Evolutionary conservation across 2,797 vertebrate genomes (phyloP).

Genomic region (Acanthurus tractus): DNA sequence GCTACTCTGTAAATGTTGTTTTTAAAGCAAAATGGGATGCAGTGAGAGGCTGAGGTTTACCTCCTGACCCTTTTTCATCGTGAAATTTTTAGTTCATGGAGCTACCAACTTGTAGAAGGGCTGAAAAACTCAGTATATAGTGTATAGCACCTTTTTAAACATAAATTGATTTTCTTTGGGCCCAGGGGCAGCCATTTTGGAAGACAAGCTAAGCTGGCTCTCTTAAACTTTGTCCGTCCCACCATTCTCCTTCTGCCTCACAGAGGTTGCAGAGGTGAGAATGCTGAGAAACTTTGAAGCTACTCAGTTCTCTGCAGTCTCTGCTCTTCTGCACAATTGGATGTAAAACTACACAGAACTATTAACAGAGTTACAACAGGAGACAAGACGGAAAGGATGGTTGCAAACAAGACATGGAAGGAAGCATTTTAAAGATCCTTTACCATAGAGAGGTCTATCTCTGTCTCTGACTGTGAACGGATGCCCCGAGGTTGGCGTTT

Average conservation of each 20-base stretch:
- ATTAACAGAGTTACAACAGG: slow-evolving; percentile 40
- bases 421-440: slow-evolving; percentile 58
- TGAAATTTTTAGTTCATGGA: slow-evolving; percentile 29
- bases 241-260: slow-evolving; percentile 24
- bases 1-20: slow-evolving; percentile 12
- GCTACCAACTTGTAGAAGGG: slow-evolving; percentile 19
- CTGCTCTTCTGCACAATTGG: slow-evolving; percentile 4
- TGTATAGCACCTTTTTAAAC: slow-evolving; percentile 51
- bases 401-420: slow-evolving; percentile 54
- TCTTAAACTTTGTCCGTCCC: slow-evolving; percentile 47
- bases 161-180: slow-evolving; percentile 53
- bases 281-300: slow-evolving; percentile 27
- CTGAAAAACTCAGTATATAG: slow-evolving; percentile 17
- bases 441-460: slow-evolving; percentile 44
- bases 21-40: slow-evolving; percentile 22
- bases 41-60: slow-evolving; percentile 33
- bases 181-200: slow-evolving; percentile 25
- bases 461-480: slow-evolving; percentile 41
- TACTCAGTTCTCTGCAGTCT: background rate
- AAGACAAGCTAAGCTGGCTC: slow-evolving; percentile 27
- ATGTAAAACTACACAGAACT: slow-evolving; percentile 9
- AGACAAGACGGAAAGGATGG: slow-evolving; percentile 12
- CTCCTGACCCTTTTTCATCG: slow-evolving; percentile 28
- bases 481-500: slow-evolving; percentile 48
- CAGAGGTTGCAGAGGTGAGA: slow-evolving; percentile 35